A percentile compares a stretch with the other conserved stretches of the same genome.
These are phyloP conservation scores for Riparia riparia DNA, from an alignment of 2,113 vertebrate species.

Conservation along the genomic window DNA sequence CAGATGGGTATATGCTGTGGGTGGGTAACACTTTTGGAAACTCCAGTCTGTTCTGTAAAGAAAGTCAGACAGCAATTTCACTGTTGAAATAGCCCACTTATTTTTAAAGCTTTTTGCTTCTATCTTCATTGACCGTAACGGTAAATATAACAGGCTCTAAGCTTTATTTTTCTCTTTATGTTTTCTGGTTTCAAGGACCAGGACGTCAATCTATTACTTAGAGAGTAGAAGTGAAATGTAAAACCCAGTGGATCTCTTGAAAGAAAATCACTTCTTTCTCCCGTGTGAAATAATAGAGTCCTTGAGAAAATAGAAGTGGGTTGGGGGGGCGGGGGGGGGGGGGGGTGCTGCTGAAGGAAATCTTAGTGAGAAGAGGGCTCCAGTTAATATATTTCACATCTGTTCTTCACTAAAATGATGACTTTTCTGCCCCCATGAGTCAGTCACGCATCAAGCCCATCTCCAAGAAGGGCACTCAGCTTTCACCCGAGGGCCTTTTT, in stretches of 20 bases:
- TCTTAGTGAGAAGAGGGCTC: constrained; percentile 6
- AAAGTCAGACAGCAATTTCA: neutral
- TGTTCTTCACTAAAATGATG: constrained; percentile 9
- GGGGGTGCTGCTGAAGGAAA: neutral
- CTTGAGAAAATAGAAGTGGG: neutral
- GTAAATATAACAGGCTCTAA: neutral
- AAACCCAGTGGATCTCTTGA: neutral
- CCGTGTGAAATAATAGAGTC: neutral
- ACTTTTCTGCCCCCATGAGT: neutral
- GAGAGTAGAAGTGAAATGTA: neutral
- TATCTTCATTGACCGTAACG: neutral
- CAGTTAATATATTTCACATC: constrained; percentile 33
- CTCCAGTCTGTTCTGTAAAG: neutral
- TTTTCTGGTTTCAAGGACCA: neutral
- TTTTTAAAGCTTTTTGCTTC: neutral
- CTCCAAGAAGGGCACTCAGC: neutral
- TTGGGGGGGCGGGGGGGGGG: accelerated
- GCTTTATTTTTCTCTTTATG: neutral
- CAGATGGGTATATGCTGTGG: neutral
- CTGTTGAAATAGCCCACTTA: neutral
- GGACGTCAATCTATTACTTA: neutral
- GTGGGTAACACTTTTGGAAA: neutral
- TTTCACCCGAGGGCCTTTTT: neutral
- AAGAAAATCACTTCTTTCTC: neutral
- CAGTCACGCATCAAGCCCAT: neutral